Conservation (phyloP, 2,888 invertebrate species). For the Amiota minor region DNA sequence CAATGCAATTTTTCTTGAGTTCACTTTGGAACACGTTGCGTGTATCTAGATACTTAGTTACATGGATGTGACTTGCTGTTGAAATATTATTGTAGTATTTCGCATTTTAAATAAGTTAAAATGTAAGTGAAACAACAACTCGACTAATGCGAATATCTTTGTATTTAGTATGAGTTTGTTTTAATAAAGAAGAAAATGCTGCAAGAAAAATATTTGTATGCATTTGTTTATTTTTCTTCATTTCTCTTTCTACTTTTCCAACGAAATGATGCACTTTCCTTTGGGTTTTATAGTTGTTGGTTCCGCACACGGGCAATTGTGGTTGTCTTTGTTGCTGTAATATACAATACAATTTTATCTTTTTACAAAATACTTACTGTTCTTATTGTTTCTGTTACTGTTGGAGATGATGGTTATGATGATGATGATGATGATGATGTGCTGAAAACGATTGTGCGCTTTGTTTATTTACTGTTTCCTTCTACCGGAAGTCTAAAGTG, state of each 20-base stretch:
- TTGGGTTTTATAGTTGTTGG: too few relatives aligned
- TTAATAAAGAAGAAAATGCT: slow-evolving; percentile 34
- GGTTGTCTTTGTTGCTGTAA: neutral
- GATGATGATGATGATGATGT: slow-evolving; percentile 36
- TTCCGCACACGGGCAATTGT: slow-evolving; percentile 14
- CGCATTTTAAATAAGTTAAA: slow-evolving; percentile 22
- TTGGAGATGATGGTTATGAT: too few relatives aligned
- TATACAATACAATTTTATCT: too few relatives aligned
- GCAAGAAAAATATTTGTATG: slow-evolving; percentile 32
- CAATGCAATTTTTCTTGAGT: slow-evolving; percentile 3
- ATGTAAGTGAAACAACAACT: slow-evolving; percentile 3
- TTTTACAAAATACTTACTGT: too few relatives aligned
- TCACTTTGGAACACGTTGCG: slow-evolving; percentile 16
- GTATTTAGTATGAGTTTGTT: neutral
- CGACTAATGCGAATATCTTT: slow-evolving; percentile 32
- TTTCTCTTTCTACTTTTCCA: slow-evolving; percentile 29
- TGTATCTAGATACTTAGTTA: too few relatives aligned
- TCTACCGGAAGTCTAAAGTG: slow-evolving; percentile 58
- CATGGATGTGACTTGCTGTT: neutral
- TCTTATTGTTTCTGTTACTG: neutral
- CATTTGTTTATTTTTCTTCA: slow-evolving; percentile 12
- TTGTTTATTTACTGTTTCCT: slow-evolving; percentile 27
- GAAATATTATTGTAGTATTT: neutral
- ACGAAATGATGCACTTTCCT: neutral
- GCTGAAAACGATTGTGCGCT: slow-evolving; percentile 2